Conservation (phyloP, 2,113 vertebrate genomes). For the Microcebus ravelobensis region DNA sequence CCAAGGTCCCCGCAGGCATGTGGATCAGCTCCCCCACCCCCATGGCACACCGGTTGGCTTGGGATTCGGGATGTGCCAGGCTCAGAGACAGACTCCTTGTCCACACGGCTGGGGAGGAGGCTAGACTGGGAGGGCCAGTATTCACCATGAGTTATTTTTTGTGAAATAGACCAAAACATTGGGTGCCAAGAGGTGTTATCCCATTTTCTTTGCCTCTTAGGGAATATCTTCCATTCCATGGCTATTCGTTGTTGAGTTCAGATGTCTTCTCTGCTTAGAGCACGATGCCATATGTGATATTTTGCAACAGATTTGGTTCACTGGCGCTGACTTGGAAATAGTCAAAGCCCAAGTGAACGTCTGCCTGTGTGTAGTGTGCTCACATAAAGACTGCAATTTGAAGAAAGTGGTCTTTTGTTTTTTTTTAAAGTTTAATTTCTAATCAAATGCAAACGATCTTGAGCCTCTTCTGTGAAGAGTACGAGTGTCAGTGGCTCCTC, state of each 20-base stretch:
- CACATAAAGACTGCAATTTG: rapidly evolving
- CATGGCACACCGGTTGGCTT: not conserved
- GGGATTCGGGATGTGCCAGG: not conserved
- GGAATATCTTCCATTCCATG: not conserved
- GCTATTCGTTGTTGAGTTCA: not conserved
- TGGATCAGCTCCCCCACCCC: rapidly evolving
- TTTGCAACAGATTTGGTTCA: not conserved
- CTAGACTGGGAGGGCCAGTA: rapidly evolving
- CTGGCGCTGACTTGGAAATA: not conserved
- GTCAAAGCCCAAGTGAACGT: rapidly evolving
- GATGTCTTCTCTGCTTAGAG: not conserved
- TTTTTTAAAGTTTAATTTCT: not conserved
- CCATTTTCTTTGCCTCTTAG: not conserved
- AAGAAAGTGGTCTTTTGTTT: not conserved
- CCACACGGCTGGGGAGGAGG: rapidly evolving
- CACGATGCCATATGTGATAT: rapidly evolving
- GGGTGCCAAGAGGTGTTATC: not conserved
- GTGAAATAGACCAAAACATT: rapidly evolving
- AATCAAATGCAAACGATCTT: rapidly evolving
- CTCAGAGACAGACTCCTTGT: too few relatives aligned
- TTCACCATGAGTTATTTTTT: not conserved
- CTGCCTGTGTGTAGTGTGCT: not conserved
- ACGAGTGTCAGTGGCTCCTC: rapidly evolving
- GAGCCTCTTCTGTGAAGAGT: rapidly evolving
- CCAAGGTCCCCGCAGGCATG: not conserved